Base-by-base conservation (phyloP, 2,888 invertebrate genomes). In the Eristalis pertinax region DNA sequence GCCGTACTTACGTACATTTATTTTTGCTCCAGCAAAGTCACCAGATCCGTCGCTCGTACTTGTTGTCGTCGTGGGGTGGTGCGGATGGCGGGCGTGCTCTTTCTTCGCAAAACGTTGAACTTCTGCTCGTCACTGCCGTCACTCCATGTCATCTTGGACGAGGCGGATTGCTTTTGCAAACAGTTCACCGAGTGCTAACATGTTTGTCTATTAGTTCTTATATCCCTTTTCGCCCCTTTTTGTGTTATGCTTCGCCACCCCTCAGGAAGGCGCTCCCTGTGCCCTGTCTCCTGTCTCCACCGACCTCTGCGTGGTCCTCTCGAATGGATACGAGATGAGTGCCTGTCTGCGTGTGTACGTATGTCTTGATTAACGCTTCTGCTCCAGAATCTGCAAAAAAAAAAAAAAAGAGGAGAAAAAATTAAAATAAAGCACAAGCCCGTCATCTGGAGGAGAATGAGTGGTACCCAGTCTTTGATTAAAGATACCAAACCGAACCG, bases 201-300 rank as follows among this genome's bases (percentile, higher is more conserved):
- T 83, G 86, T 86, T 83, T 86, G 83, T 81, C 82, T 85, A 85
- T 85, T 86, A 86, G 86, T 78, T 86, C 81, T 81, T 81, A 73
- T 81, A 70, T 63, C 69, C 26, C 32, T 50, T 32, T 32, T 50
- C 19, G 19, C 62, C 38, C 64, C n/a, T 60, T 64, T 73, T 60
- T 35, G 43, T 56, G 72, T 73, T 43, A 67, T 62, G 29, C 56
- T 56, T 63, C 19, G 67, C 41, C 24, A 73, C 67, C 62, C 73
- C 65, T 64, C 56, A 81, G 38, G 56, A 69, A 19, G 8, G 43
- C n/a, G 63, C 63, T 24, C 38, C 32, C 67, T 4, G 8, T 10
- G 32, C 32, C 32, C 7, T 4, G n/a, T n/a, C n/a, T n/a, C n/a
- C n/a, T n/a, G n/a, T n/a, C n/a, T n/a, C n/a, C n/a, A n/a, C 7